Base-by-base conservation (phyloP, 2,797 vertebrate genomes). In the Knipowitschia caucasica region DNA sequence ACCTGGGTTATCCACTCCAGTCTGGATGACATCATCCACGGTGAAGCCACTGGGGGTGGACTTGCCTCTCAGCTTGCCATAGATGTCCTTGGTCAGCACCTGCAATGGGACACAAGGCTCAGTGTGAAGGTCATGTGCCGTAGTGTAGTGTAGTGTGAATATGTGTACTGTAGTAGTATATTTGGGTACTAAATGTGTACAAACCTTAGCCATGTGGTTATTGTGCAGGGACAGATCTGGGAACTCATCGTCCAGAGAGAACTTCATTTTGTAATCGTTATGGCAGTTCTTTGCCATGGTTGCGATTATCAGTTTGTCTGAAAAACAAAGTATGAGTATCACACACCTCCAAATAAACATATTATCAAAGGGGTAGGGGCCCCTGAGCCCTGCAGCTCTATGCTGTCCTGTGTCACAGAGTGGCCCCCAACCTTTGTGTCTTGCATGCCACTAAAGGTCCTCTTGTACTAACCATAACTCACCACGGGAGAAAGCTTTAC, bases 1-100 rank as follows among this genome's bases (percentile, higher is more conserved):
- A 95, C 94, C 94, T 50, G 94, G 94, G 85, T 95, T 96, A 88
- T 96, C 94, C 39, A 96, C 92, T 2, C 94, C 94, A 0, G 94
- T 96, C 89, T 96, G 94, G 87, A 93, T 95, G 84, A 82, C 17
- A 0, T 98, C 95, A 1, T 98, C 95, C 52, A 98, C 0, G 50
- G 95, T 98, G 89, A 92, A 95, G 56, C 95, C 95, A 0, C 94
- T 95, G 9, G 94, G 92, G 0, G 95, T 98, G 69, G 92, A 92
- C 68, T 95, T 96, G 63, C 91, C 64, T 0, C 95, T 91, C 66
- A 98, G 90, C 56, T 93, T 93, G 50, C 15, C 64, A 29, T 98
- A 98, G 45, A 97, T 81, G 0, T 93, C 93, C 2, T 66, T 89
- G 62, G 3, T 93, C 74, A 98, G 81, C 7, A 58, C 90, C 86